These are phyloP conservation scores for Microctonus hyperodae DNA, from an alignment of 2,888 invertebrate genomes.

Conservation along the genomic window DNA sequence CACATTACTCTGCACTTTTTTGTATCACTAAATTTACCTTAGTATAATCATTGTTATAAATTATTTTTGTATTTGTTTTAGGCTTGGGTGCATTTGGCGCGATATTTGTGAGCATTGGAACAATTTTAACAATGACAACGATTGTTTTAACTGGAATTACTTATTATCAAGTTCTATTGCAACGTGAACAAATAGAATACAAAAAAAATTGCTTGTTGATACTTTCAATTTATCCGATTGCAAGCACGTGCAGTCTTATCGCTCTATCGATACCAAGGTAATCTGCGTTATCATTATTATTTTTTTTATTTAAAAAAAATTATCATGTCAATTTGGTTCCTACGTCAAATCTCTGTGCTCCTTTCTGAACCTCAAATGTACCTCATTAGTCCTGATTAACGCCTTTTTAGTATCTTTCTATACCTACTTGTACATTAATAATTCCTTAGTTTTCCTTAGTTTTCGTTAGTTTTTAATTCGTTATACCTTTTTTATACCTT, in stretches of 20 bases:
- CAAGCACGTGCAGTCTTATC: constrained; percentile 54
- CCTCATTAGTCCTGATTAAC: too few species aligned
- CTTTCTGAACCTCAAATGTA: too few species aligned
- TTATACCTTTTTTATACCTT: too few species aligned
- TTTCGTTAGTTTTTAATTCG: too few species aligned
- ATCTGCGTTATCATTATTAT: neutral
- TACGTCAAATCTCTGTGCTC: too few species aligned
- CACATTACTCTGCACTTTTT: neutral
- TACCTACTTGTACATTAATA: too few species aligned
- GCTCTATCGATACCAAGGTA: constrained; percentile 59
- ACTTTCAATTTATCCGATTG: constrained; percentile 55
- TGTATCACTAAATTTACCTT: neutral
- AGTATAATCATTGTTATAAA: neutral
- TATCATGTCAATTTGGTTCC: too few species aligned
- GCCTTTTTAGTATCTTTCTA: too few species aligned
- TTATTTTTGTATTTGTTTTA: too few species aligned
- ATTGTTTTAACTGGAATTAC: constrained; percentile 53
- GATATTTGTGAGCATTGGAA: constrained; percentile 49
- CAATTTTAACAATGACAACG: constrained; percentile 50
- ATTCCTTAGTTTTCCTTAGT: too few species aligned
- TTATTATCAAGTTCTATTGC: constrained; percentile 49
- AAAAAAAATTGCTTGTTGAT: constrained; percentile 52
- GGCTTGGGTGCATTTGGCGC: constrained; percentile 54
- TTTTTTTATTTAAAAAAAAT: neutral
- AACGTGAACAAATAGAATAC: constrained; percentile 51